Conservation (phyloP, 53 echinoderm and acorn worm species). For the Holothuria scabra region DNA sequence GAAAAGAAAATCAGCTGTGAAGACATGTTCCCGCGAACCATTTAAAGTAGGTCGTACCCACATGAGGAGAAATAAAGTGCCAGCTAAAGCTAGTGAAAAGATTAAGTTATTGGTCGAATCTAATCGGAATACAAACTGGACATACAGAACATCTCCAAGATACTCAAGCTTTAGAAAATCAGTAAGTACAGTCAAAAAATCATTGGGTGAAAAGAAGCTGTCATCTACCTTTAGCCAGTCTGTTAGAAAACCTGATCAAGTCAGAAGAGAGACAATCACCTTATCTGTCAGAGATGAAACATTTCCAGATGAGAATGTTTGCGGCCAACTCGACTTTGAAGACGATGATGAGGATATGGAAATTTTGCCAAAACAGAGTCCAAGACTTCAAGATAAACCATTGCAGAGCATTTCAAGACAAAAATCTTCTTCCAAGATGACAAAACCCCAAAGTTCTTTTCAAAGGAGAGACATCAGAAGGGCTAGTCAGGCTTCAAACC, state of each 20-base stretch:
- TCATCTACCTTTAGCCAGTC: too few relatives aligned
- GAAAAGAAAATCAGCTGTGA: not conserved
- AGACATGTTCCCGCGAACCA: slow-evolving; percentile 4
- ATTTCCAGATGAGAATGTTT: too few relatives aligned
- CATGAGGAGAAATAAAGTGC: not conserved
- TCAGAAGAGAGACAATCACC: slow-evolving; percentile 11
- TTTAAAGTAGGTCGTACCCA: not conserved
- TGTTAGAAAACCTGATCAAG: too few relatives aligned
- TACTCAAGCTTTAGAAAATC: slow-evolving; percentile 30
- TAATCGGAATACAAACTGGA: slow-evolving; percentile 35
- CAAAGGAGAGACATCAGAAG: not conserved
- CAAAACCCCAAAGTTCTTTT: not conserved
- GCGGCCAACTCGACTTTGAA: too few relatives aligned
- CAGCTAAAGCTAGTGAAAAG: slow-evolving; percentile 31
- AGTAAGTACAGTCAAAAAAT: not conserved
- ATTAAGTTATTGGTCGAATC: slow-evolving; percentile 26
- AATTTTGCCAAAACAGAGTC: too few relatives aligned
- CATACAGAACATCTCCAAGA: slow-evolving; percentile 19
- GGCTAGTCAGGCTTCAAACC: not conserved
- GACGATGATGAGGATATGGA: too few relatives aligned
- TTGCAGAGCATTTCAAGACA: not conserved
- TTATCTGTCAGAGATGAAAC: not conserved
- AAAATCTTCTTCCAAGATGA: not conserved
- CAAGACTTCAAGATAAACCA: not conserved
- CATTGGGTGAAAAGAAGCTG: too few relatives aligned